phyloP scores from a whole-genome alignment of 2,113 vertebrate genomes.

The Ameiurus melas region DNA sequence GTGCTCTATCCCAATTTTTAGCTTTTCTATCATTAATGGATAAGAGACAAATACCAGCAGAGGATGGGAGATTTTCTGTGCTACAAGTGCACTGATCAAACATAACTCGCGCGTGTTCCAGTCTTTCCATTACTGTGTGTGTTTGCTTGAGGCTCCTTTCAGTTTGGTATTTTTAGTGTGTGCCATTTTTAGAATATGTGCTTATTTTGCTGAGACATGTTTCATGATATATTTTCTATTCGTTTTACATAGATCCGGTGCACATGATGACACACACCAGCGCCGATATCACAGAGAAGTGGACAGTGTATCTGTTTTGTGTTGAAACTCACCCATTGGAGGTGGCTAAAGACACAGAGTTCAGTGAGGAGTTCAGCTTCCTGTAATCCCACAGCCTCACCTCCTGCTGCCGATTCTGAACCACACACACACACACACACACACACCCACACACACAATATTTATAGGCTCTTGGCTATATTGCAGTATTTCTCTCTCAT shows the following conservation, averaged over 20 bases:
- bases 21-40: not conserved
- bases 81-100: not conserved
- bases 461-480: too few species aligned
- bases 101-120: not conserved
- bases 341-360: slow-evolving; percentile 76
- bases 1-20: not conserved
- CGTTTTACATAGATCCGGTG: not conserved
- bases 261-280: not conserved
- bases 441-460: not conserved
- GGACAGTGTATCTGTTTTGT: not conserved
- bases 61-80: not conserved
- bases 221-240: not conserved
- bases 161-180: not conserved
- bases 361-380: slow-evolving; percentile 70
- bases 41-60: not conserved
- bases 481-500: too few species aligned
- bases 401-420: slow-evolving; percentile 75
- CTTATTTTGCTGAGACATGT: not conserved
- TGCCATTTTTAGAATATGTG: not conserved
- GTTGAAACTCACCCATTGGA: slow-evolving; percentile 83
- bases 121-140: not conserved
- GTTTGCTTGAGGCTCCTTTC: not conserved
- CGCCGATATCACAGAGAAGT: not conserved
- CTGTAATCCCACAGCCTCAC: slow-evolving; percentile 87
- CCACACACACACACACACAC: not conserved